A percentile compares a stretch with the other conserved stretches of the same genome.
Conservation (phyloP, 2,113 vertebrate species). For the Jaculus jaculus region DNA sequence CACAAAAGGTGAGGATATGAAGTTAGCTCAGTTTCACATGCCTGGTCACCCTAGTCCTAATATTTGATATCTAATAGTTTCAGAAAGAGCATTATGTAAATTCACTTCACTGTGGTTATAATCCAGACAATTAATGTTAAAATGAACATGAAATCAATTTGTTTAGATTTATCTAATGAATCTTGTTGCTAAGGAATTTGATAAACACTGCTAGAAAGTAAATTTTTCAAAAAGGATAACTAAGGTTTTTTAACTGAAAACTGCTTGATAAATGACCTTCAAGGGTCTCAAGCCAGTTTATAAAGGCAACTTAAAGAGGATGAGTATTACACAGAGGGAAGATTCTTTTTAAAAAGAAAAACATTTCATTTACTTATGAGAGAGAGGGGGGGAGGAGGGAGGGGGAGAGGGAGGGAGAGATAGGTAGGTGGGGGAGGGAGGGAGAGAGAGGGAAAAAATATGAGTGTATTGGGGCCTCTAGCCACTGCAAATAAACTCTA, state of each 20-base stretch:
- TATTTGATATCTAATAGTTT: background rate
- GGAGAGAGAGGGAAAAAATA: no score
- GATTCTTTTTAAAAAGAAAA: background rate
- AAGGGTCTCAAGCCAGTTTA: background rate
- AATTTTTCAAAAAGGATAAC: background rate
- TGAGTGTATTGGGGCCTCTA: no score
- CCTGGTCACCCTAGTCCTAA: background rate
- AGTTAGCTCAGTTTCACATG: background rate
- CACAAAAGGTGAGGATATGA: background rate
- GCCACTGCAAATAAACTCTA: no score
- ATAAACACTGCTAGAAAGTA: constrained; percentile 25
- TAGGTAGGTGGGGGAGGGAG: no score
- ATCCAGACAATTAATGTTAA: constrained; percentile 35
- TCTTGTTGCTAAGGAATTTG: constrained; percentile 28
- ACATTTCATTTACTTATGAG: no score
- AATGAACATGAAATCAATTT: constrained; percentile 40
- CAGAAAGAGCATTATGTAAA: constrained; percentile 40
- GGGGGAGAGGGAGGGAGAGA: no score
- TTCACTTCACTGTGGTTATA: background rate
- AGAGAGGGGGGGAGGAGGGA: no score
- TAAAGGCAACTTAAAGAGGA: background rate
- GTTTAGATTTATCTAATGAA: constrained; percentile 48
- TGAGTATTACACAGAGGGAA: background rate
- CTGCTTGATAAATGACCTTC: background rate
- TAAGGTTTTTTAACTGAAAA: constrained; percentile 11